Evolutionary conservation across 2,797 vertebrate species (phyloP).

Genomic region (Channa striata): DNA sequence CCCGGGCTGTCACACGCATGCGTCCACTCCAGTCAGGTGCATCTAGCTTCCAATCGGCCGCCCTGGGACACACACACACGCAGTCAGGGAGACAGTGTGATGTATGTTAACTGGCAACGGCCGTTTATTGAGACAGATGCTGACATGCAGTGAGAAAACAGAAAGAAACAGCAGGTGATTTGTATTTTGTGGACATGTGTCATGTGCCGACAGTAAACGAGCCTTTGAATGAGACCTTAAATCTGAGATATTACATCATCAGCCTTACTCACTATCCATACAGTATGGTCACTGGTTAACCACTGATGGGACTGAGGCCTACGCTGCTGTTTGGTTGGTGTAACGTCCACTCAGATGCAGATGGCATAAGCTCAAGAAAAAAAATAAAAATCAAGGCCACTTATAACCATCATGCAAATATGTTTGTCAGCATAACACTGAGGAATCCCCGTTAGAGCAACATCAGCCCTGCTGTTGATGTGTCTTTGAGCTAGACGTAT

Average conservation of each 20-base stretch:
- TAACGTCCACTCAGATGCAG: constrained; percentile 46
- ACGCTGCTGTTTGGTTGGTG: constrained; percentile 54
- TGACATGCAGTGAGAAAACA: neutral
- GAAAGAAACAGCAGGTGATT: constrained; percentile 6
- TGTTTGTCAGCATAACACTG: neutral
- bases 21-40: constrained; percentile 95
- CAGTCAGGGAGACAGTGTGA: constrained; percentile 11
- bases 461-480: constrained; percentile 9
- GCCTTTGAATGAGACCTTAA: constrained; percentile 40
- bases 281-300: constrained; percentile 54
- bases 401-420: neutral
- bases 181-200: constrained; percentile 5
- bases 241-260: constrained; percentile 67
- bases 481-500: constrained; percentile 47
- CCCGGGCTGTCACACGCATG: constrained; percentile 94
- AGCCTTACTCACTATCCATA: constrained; percentile 58
- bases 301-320: constrained; percentile 47
- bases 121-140: constrained; percentile 21
- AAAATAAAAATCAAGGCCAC: too few species aligned
- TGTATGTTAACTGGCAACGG: constrained; percentile 21
- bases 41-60: constrained; percentile 97
- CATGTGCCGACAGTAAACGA: constrained; percentile 16
- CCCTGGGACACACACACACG: constrained; percentile 80
- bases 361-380: neutral
- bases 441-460: neutral